Evolutionary conservation across 2,113 vertebrate genomes (phyloP), one percentile per base, ranked within the genome.

Genomic region (Jaculus jaculus): DNA sequence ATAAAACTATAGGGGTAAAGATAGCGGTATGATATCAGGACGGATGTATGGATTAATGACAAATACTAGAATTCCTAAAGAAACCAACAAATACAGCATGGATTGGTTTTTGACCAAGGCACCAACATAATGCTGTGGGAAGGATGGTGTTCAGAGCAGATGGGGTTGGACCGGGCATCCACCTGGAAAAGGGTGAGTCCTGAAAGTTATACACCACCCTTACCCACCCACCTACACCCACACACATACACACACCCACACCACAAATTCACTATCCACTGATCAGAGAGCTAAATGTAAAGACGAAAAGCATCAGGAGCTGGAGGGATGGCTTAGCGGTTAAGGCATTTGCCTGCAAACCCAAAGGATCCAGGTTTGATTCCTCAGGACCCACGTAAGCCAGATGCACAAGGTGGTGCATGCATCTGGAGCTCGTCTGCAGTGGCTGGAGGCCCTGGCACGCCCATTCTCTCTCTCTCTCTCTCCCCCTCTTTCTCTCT

Each of bases 211-310:
- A 47, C 42, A 47, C 8, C 42, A 47, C 8, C 8, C 92, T 54
- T 85, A 2, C 39, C 20, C 69, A 58, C 34, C 60, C 51, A 61
- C 24, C 83, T 28, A 47, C 42, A 47, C 42, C 5, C 42, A 47
- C 42, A 47, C 42, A 47, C 42, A 47, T 10, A 68, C 6, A 71
- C 72, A 20, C n/a, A n/a, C n/a, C n/a, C n/a, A n/a, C n/a, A n/a
- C n/a, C n/a, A n/a, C n/a, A n/a, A n/a, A n/a, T n/a, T n/a, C n/a
- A n/a, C n/a, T n/a, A n/a, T n/a, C n/a, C n/a, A n/a, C n/a, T n/a
- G n/a, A n/a, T n/a, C n/a, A n/a, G n/a, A n/a, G n/a, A n/a, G 54
- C 5, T 81, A 87, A 81, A 47, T 69, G 60, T 65, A 60, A 95
- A 92, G 87, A 47, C 51, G n/a, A n/a, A n/a, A n/a, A n/a, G n/a